Base-by-base conservation (phyloP, 2,113 vertebrate genomes). In the Hemicordylus capensis region DNA sequence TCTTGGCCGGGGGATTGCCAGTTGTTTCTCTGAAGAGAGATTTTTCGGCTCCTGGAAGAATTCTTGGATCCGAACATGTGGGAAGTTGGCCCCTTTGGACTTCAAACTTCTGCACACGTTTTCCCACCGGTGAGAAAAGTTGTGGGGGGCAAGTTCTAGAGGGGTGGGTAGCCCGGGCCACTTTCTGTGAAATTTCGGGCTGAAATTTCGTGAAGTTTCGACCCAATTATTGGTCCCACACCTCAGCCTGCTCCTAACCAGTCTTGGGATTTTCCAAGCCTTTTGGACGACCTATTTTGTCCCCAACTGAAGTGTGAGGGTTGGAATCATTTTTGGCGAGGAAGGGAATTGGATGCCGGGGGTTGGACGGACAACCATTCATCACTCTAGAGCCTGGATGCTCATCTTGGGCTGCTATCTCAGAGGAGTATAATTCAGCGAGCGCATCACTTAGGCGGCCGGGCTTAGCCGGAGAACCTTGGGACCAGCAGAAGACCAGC, bases 301-400 rank as follows among this genome's bases (percentile, higher is more conserved):
- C 10, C 75, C 1, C 2, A 3, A 14, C 10, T 76, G 75, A 37
- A 58, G 12, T 20, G 28, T 8, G 34, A 39, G 44, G 64, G 3
- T 37, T 14, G 19, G 9, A 39, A 7, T 28, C 12, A 1, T 20
- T 26, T n/a, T 37, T 28, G 1, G 59, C 5, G 6, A 44, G 46
- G 15, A 3, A 34, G 48, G 34, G 24, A n/a, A 44, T 67, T 20
- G 26, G 42, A n/a, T 11, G 11, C 5, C 66, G 28, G 6, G 54
- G 5, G 34, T 2, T 4, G 1, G n/a, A 19, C 4, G 28, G 46
- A 2, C 8, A 24, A 9, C 44, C 7, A 4, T 11, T 76, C 1
- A 5, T 17, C 20, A 7, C 1, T 28, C 48, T 17, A 2, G n/a
- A 20, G 19, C 39, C 22, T 20, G 34, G 66, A 22, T 12, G 11